Conservation (phyloP, 2,888 invertebrate genomes). For the Drosophila anomalata region DNA sequence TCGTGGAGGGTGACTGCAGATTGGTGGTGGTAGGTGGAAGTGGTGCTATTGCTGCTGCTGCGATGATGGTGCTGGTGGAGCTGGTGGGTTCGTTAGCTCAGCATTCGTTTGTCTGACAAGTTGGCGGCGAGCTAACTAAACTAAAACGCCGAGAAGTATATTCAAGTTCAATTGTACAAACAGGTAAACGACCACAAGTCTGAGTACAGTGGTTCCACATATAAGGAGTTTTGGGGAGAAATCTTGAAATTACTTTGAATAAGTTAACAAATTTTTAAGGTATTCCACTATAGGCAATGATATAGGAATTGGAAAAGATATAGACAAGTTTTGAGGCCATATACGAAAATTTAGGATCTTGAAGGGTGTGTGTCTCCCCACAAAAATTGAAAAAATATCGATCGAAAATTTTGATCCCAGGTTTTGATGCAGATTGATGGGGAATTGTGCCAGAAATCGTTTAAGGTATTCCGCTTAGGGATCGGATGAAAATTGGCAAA, state of each 20-base stretch:
- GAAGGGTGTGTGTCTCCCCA: too few species aligned
- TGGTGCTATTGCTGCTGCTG: slow-evolving; percentile 4
- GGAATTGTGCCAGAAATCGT: too few species aligned
- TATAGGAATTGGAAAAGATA: too few species aligned
- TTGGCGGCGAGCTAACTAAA: slow-evolving; percentile 61
- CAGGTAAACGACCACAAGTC: slow-evolving; percentile 57
- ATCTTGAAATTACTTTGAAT: neutral
- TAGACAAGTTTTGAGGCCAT: too few species aligned
- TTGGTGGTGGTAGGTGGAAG: slow-evolving; percentile 16
- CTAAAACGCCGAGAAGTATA: slow-evolving; percentile 48
- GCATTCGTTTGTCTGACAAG: slow-evolving; percentile 68
- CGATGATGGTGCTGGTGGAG: slow-evolving; percentile 12
- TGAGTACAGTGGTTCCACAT: slow-evolving; percentile 17
- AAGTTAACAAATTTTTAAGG: too few species aligned
- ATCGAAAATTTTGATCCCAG: too few species aligned
- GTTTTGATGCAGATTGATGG: too few species aligned
- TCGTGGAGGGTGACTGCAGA: slow-evolving; percentile 4
- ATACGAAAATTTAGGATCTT: too few species aligned
- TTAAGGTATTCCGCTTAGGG: too few species aligned
- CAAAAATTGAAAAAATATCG: too few species aligned
- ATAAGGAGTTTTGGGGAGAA: neutral
- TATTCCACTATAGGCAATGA: too few species aligned
- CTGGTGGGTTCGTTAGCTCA: slow-evolving; percentile 56
- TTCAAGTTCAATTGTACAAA: slow-evolving; percentile 75
- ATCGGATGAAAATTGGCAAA: too few species aligned